Conservation (phyloP, 2,888 invertebrate species). For the Eucera pruinosa region DNA sequence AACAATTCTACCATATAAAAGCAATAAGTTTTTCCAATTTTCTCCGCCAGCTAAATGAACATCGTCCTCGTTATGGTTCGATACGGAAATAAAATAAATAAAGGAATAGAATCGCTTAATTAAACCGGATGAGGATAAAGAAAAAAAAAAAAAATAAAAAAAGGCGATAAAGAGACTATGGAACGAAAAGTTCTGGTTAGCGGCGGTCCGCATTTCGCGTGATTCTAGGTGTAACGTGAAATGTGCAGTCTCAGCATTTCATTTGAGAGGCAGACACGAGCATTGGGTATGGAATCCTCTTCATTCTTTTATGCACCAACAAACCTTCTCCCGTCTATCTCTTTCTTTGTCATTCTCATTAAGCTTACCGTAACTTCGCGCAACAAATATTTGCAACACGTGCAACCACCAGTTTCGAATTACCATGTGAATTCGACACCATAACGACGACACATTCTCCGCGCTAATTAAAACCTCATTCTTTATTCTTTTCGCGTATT, state of each 20-base stretch:
- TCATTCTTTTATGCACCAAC: slow-evolving; percentile 65
- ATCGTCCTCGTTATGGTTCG: neutral
- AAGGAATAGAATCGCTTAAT: slow-evolving; percentile 34
- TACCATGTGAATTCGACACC: slow-evolving; percentile 34
- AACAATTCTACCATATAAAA: too few species aligned
- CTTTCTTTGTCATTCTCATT: slow-evolving; percentile 37
- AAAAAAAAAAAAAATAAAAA: slow-evolving; percentile 15
- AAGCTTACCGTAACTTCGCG: slow-evolving; percentile 11
- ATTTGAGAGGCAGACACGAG: slow-evolving; percentile 67
- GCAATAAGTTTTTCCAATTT: neutral
- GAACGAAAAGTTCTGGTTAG: slow-evolving; percentile 75
- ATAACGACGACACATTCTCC: neutral
- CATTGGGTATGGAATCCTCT: slow-evolving; percentile 56
- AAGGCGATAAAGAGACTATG: slow-evolving; percentile 31
- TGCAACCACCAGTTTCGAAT: slow-evolving; percentile 42
- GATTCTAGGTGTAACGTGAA: slow-evolving; percentile 71
- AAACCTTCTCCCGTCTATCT: slow-evolving; percentile 46
- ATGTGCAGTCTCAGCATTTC: slow-evolving; percentile 77
- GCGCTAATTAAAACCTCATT: neutral
- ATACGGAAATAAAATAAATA: neutral
- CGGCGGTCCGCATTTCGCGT: slow-evolving; percentile 74
- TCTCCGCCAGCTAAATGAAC: neutral
- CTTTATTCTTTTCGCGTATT: neutral
- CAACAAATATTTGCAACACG: slow-evolving; percentile 49
- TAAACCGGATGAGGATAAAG: slow-evolving; percentile 6